These are phyloP conservation scores for Gymnorhina tibicen DNA, from an alignment of 2,113 vertebrate species.

Conservation along the genomic window DNA sequence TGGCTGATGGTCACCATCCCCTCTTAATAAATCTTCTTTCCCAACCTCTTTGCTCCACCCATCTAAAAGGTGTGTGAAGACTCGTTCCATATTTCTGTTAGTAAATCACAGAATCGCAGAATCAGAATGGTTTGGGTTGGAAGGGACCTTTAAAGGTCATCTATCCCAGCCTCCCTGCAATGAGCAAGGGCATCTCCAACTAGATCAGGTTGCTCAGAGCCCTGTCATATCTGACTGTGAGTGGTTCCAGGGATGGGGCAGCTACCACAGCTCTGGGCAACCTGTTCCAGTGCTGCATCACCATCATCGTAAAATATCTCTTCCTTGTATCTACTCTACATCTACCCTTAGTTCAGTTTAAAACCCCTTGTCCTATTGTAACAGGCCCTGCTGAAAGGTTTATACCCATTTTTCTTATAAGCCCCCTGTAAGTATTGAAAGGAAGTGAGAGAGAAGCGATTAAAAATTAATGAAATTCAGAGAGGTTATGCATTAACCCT, in stretches of 20 bases:
- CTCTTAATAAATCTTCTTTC: not conserved
- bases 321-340: not conserved
- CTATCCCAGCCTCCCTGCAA: not conserved
- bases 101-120: not conserved
- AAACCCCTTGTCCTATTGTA: not conserved
- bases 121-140: not conserved
- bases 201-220: not conserved
- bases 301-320: not conserved
- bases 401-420: not conserved
- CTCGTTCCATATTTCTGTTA: accelerated
- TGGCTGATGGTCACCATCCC: accelerated
- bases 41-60: accelerated
- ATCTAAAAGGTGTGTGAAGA: not conserved
- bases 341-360: not conserved
- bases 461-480: constrained; percentile 1
- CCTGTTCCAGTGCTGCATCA: not conserved
- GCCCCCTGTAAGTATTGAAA: not conserved
- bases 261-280: not conserved
- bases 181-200: not conserved
- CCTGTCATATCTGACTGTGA: not conserved
- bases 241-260: not conserved
- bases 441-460: not conserved
- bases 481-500: not conserved
- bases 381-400: not conserved
- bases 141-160: not conserved